Conservation (phyloP, 2,113 vertebrate genomes). For the Monopterus albus region DNA sequence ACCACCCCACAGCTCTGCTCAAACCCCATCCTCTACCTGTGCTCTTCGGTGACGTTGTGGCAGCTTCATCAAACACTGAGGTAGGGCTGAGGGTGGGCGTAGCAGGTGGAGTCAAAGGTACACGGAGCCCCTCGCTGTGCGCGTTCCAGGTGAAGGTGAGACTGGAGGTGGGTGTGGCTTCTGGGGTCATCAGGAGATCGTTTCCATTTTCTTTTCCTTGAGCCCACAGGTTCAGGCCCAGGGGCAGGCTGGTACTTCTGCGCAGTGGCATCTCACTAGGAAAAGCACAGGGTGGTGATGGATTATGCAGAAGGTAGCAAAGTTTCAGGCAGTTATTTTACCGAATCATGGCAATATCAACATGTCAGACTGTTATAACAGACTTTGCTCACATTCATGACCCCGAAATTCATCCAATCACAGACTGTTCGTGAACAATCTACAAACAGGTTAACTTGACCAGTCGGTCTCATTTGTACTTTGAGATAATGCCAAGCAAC, state of each 20-base stretch:
- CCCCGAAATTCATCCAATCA: too few species aligned
- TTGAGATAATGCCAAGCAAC: too few species aligned
- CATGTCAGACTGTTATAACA: too few species aligned
- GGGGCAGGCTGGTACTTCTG: slow-evolving; percentile 46
- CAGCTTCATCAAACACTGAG: slow-evolving; percentile 8
- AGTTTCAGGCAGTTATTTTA: too few species aligned
- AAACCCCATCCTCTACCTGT: slow-evolving; percentile 34
- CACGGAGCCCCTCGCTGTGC: neutral
- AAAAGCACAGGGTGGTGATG: too few species aligned
- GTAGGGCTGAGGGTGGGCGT: slow-evolving; percentile 21
- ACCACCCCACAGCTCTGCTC: slow-evolving; percentile 29
- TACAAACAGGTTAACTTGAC: too few species aligned
- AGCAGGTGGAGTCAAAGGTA: slow-evolving; percentile 41
- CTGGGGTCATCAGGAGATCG: neutral
- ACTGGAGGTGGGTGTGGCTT: neutral
- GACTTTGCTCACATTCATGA: too few species aligned
- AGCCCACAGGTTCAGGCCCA: slow-evolving; percentile 19
- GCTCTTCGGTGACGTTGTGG: neutral
- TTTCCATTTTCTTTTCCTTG: neutral
- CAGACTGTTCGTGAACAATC: too few species aligned
- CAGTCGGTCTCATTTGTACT: too few species aligned
- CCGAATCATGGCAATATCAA: too few species aligned
- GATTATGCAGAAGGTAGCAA: neutral
- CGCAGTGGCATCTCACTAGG: slow-evolving; percentile 32
- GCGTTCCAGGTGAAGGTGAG: slow-evolving; percentile 4